phyloP scores from a whole-genome alignment of 2,888 invertebrate genomes.

The Drosophila rubida region DNA sequence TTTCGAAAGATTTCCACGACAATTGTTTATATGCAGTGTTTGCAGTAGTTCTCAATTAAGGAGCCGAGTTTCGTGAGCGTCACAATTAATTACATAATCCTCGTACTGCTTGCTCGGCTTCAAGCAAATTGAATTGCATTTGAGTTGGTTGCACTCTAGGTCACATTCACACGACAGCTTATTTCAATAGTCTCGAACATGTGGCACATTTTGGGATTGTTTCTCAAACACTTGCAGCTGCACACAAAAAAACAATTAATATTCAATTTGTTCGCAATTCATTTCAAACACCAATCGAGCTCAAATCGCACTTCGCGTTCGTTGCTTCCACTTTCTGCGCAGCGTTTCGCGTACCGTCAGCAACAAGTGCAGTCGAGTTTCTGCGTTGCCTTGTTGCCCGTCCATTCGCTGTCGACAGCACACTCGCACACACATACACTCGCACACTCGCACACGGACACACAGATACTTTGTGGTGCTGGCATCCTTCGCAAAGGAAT shows the following conservation, averaged over 20 bases:
- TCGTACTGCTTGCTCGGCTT: conserved; percentile 14
- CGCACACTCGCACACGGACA: neutral
- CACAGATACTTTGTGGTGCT: conserved; percentile 25
- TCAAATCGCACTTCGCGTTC: neutral
- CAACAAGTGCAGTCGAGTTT: conserved; percentile 81
- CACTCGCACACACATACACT: conserved; percentile 1
- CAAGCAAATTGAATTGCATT: conserved; percentile 9
- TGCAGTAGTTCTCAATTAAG: neutral
- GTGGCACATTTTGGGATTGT: conserved; percentile 61
- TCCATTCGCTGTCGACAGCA: conserved; percentile 21
- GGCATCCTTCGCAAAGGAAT: conserved; percentile 12
- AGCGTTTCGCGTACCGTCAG: conserved; percentile 64
- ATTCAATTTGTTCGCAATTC: neutral
- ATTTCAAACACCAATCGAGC: neutral
- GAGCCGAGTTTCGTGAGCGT: neutral
- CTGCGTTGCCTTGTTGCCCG: conserved; percentile 55
- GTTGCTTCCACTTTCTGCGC: conserved; percentile 2
- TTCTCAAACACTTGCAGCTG: conserved; percentile 4
- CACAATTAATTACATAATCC: conserved; percentile 37
- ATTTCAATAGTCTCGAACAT: conserved; percentile 58
- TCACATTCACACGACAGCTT: conserved; percentile 73
- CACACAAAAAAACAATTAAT: neutral
- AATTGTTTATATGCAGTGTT: neutral
- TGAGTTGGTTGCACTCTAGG: conserved; percentile 44
- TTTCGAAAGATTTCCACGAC: conserved; percentile 6